Evolutionary conservation across 1,140 invertebrate species (phyloP), one percentile per base, ranked within the genome.

Genomic region (Listronotus bonariensis): DNA sequence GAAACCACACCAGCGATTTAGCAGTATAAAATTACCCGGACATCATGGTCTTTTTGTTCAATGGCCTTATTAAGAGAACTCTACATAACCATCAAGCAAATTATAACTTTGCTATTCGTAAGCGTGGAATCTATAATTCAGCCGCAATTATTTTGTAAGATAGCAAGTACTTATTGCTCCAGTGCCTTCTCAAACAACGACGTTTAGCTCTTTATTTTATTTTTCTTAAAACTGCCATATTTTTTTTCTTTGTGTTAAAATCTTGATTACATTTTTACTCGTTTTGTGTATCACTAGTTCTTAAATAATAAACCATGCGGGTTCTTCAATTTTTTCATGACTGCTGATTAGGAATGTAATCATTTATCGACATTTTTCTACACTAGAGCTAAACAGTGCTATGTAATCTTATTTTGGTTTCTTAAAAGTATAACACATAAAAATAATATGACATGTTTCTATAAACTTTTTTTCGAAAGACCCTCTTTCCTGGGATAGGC

Each of bases 61-160:
- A n/a, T 36, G 51, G 51, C 51, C 51, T 53, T 53, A 53, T 53
- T 53, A 53, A 53, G 51, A 53, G 9, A 36, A 53, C 51, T 53
- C 51, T 53, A 38, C 51, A 53, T 53, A 53, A 53, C 31, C 51
- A 53, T 53, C 32, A 34, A 38, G 31, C 4, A 53, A 53, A 53
- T 53, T 53, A 53, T 38, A 53, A 38, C 26, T 34, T 53, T 53
- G 51, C 51, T 53, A 53, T 53, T 53, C 46, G 34, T 48, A 31
- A 58, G 20, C 55, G 43, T 58, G 43, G 36, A 58, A 58, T 58
- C 42, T 46, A 42, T 58, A 58, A 58, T 56, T 58, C 11, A 58
- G 55, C 26, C 20, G n/a, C 31, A 58, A 58, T 48, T 58, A 58
- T 46, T 58, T 46, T 20, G 7, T 14, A 9, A 14, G 40, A 54